Evolutionary conservation across 2,888 invertebrate genomes (phyloP), one percentile per base, ranked within the genome.

Genomic region (Fissipunctia ypsillon): DNA sequence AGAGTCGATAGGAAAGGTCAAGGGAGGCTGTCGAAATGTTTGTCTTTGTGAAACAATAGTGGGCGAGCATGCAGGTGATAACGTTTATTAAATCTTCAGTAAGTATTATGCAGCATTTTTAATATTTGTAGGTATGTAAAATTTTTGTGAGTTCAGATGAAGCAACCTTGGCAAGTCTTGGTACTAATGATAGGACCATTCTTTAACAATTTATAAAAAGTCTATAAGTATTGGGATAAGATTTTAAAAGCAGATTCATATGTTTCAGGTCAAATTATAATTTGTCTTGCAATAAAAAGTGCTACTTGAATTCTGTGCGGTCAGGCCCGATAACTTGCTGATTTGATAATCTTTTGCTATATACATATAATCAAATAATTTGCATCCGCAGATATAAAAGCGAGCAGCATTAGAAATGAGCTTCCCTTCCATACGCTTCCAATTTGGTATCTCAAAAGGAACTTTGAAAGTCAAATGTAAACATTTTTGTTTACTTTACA

Each of bases 1-100:
- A 83, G 69, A 83, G 57, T 19, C 35, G 48, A 56, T 56, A 16
- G 4, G 3, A 60, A 78, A 83, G 78, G 78, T 83, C 78, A 78
- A 78, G 83, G 78, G 3, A 10, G 14, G 3, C 7, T 83, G 57
- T 60, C 28, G 83, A 48, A 78, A 78, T 69, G 10, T 78, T 83
- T 69, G 57, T 54, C 41, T 82, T 59, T 35, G 50, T 28, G 35
- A 43, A 59, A 63, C 45, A 59, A 48, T 19, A 45, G n/a, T 19
- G 19, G 70, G 25, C 35, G 59, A 12, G 25, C 3, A 22, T n/a
- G 16, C 12, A 4, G 38, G 19, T 48, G 45, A 48, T 48, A 1
- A 48, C 43, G 22, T 56, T 57, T 74, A 22, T 31, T 48, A 7
- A 78, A 19, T 19, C n/a, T 54, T 45, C 28, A 38, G 25, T n/a